A percentile compares a stretch with the other conserved stretches of the same genome.
Conservation (phyloP, 2,113 vertebrate genomes). For the Rafetus swinhoei region DNA sequence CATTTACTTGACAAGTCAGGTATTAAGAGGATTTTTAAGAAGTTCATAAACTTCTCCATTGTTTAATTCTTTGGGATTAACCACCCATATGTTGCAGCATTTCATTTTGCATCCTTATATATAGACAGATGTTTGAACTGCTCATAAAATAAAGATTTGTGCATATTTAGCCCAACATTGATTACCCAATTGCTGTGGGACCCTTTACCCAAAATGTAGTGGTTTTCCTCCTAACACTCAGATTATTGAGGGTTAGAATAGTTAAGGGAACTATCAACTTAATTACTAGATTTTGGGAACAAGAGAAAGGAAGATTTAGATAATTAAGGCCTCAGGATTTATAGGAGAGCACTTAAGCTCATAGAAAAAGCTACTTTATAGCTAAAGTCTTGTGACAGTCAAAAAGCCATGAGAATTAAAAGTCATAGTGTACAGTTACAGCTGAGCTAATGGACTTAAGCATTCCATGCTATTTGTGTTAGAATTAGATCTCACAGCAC, state of each 20-base stretch:
- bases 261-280: background rate
- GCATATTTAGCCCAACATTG: background rate
- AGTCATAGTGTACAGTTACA: conserved; percentile 36
- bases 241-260: background rate
- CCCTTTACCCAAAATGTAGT: background rate
- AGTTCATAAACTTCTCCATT: background rate
- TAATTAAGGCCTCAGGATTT: background rate
- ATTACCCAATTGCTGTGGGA: background rate
- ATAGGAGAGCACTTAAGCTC: background rate
- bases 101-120: background rate
- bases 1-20: background rate
- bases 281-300: background rate
- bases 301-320: conserved; percentile 1
- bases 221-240: background rate
- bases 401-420: conserved; percentile 40
- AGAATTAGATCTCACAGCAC: conserved; percentile 61
- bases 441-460: background rate
- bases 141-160: background rate
- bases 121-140: background rate
- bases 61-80: background rate
- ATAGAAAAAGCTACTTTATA: conserved; percentile 13
- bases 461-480: conserved; percentile 35
- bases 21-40: background rate
- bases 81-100: background rate
- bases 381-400: background rate